phyloP scores from a whole-genome alignment of 2,888 invertebrate genomes.

The Ectemnius cavifrons region DNA sequence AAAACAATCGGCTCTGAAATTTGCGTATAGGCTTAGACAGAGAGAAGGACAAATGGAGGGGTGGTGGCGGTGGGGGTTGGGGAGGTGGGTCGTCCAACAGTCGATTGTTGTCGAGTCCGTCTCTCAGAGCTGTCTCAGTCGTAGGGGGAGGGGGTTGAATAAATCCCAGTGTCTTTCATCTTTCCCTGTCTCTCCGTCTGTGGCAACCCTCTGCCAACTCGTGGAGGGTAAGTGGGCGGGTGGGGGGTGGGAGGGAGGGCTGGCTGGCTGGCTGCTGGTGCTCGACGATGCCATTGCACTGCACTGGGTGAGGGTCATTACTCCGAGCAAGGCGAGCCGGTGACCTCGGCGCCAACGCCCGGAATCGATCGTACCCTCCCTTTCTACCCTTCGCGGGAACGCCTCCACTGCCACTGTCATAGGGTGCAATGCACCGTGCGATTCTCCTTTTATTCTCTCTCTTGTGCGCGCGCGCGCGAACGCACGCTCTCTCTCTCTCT shows the following conservation, averaged over 20 bases:
- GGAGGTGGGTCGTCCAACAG: slow-evolving; percentile 60
- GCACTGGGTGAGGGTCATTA: slow-evolving; percentile 79
- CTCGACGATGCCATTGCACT: slow-evolving; percentile 78
- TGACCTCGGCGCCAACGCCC: slow-evolving; percentile 78
- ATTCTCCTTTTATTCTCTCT: slow-evolving; percentile 59
- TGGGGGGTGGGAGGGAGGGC: slow-evolving; percentile 12
- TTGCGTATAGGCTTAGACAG: too few species aligned
- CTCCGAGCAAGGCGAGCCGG: slow-evolving; percentile 77
- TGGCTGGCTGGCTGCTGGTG: slow-evolving; percentile 9
- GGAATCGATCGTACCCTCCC: slow-evolving; percentile 75
- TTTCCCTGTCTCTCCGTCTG: neutral
- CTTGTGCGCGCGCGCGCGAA: too few species aligned
- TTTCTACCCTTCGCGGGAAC: slow-evolving; percentile 60
- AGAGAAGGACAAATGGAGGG: slow-evolving; percentile 64
- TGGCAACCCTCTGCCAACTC: neutral
- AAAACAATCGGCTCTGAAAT: too few species aligned
- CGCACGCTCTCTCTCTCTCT: slow-evolving; percentile 21
- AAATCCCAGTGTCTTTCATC: too few species aligned
- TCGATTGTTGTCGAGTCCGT: too few species aligned
- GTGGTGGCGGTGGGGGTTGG: too few species aligned
- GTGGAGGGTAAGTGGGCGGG: neutral
- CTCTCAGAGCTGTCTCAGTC: too few species aligned
- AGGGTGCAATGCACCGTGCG: slow-evolving; percentile 72
- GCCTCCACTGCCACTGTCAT: slow-evolving; percentile 37
- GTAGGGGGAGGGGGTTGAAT: neutral